Conservation (phyloP, 2,113 vertebrate genomes). For the Pica pica region DNA sequence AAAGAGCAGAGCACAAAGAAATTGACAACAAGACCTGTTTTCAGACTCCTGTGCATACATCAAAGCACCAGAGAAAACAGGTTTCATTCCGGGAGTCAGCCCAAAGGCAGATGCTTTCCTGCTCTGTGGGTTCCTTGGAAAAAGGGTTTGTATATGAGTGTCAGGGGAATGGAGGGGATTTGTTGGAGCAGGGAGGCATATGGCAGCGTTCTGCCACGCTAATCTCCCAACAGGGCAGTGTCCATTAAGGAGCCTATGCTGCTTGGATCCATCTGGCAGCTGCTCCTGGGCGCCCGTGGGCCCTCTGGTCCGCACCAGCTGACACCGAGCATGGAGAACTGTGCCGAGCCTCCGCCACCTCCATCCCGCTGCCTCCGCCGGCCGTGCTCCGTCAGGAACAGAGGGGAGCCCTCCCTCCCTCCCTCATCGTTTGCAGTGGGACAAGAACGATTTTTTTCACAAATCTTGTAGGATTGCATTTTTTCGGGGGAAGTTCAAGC, state of each 20-base stretch:
- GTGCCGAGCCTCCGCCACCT: fast-evolving
- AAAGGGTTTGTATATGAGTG: background rate
- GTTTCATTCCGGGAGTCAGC: background rate
- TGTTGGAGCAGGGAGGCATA: background rate
- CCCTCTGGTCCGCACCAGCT: fast-evolving
- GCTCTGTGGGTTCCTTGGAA: background rate
- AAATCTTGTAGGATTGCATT: background rate
- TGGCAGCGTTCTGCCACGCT: background rate
- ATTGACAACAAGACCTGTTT: background rate
- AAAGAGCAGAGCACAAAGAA: background rate
- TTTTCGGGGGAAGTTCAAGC: background rate
- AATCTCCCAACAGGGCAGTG: background rate
- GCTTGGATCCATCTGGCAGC: background rate
- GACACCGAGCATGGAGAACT: fast-evolving
- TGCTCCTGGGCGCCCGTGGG: background rate
- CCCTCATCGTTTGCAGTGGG: fast-evolving
- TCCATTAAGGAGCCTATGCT: fast-evolving
- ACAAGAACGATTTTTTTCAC: fast-evolving
- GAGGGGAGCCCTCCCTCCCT: background rate
- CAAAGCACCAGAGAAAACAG: background rate
- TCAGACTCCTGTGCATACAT: background rate
- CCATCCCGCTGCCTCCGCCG: fast-evolving
- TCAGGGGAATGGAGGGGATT: background rate
- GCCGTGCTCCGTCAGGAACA: fast-evolving
- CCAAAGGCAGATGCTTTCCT: background rate